Conservation (phyloP, 2,888 invertebrate species). For the Hoplodrina blanda region DNA sequence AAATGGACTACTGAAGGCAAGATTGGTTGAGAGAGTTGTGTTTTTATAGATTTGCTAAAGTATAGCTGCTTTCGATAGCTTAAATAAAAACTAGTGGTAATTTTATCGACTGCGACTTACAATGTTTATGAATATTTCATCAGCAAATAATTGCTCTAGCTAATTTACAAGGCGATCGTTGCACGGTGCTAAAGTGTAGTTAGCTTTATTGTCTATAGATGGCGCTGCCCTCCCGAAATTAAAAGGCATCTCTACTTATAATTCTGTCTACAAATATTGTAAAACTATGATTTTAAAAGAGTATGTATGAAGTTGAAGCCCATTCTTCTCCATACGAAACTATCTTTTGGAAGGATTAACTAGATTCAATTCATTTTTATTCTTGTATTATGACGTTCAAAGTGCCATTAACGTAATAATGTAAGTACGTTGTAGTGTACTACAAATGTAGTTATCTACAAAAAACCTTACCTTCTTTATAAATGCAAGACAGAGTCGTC, state of each 20-base stretch:
- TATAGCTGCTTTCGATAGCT: background rate
- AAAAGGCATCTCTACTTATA: too few species aligned
- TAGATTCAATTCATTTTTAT: too few species aligned
- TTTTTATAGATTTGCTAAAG: too few species aligned
- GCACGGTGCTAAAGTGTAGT: background rate
- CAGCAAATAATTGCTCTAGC: constrained; percentile 10
- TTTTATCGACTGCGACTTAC: background rate
- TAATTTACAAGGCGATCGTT: constrained; percentile 5
- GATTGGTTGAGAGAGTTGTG: background rate
- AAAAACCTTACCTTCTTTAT: constrained; percentile 11
- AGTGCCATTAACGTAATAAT: too few species aligned
- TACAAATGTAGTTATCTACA: too few species aligned
- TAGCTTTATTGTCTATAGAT: background rate
- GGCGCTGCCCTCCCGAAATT: background rate
- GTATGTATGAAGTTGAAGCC: too few species aligned
- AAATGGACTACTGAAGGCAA: background rate
- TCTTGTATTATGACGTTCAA: too few species aligned
- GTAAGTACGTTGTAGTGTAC: too few species aligned
- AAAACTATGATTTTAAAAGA: too few species aligned
- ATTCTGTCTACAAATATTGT: too few species aligned
- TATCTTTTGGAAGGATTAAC: too few species aligned
- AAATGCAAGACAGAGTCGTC: constrained; percentile 57
- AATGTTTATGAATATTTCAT: background rate
- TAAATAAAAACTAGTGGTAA: background rate
- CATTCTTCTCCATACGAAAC: too few species aligned